Evolutionary conservation across 2,888 invertebrate species (phyloP), one percentile per base, ranked within the genome.

Genomic region (Brenthis ino): DNA sequence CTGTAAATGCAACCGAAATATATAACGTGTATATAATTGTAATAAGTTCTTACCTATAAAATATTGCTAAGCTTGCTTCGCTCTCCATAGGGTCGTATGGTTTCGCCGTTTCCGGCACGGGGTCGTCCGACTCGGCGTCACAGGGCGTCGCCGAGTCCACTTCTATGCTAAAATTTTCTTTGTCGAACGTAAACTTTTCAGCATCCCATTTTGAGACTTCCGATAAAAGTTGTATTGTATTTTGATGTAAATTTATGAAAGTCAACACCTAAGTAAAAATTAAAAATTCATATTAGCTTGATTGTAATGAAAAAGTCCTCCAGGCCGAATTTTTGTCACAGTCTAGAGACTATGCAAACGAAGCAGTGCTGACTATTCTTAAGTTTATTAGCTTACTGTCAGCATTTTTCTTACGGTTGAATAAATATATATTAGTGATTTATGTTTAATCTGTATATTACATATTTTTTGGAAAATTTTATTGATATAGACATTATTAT

Each of bases 141-240:
- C 89, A 74, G 0, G 93, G 88, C 2, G 86, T 85, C 0, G 84
- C 80, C 0, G 85, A 83, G 65, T 93, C 93, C 65, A 89, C 84
- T 65, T 94, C 94, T 47, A 95, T 85, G 51, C 88, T 84, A 77
- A 94, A 94, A 66, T 89, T 89, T 65, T 94, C 93, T 65, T 93
- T 89, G 79, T 95, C 94, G 77, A 95, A 94, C 5, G 93, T 85
- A 64, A 94, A 89, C 33, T 92, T 85, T 3, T 91, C 89, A 6
- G 94, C 93, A 37, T 94, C 94, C 91, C 94, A 94, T 79, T 92
- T 93, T 5, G 93, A 91, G 5, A 95, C 91, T 67, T 94, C 94
- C 8, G 93, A 88, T 60, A 95, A 82, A 6, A 95, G 79, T 76
- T 94, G 93, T 6, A 94, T 85, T 0, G 94, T 93, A 75, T 93